Evolutionary conservation across 2,888 invertebrate species (phyloP).

Genomic region (Cephus sareptanus): DNA sequence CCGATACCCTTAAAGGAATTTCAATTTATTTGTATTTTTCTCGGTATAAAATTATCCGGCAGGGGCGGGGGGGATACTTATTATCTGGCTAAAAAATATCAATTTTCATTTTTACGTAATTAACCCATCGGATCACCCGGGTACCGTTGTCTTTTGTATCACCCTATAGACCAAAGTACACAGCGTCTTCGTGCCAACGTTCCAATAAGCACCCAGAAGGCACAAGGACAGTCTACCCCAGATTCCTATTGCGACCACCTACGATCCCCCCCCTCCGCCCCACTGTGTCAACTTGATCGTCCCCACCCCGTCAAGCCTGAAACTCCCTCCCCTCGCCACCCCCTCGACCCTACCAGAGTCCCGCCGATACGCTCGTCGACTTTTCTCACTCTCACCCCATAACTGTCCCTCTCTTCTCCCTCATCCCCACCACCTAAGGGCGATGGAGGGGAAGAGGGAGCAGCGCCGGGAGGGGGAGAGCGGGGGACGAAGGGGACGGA

Average conservation of each 20-base stretch:
- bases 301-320: conserved; percentile 5
- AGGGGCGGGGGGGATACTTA: too few species aligned
- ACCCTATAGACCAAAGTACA: conserved; percentile 49
- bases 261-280: conserved; percentile 28
- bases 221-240: conserved; percentile 64
- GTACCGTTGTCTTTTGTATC: conserved; percentile 27
- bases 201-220: conserved; percentile 61
- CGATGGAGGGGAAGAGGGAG: not conserved
- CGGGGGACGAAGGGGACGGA: too few species aligned
- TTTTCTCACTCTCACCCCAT: conserved; percentile 10
- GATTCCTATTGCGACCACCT: conserved; percentile 62
- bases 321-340: conserved; percentile 4
- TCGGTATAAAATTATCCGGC: too few species aligned
- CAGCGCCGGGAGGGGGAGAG: too few species aligned
- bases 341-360: not conserved
- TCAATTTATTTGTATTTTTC: too few species aligned
- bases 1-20: too few species aligned
- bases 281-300: not conserved
- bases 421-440: conserved; percentile 12
- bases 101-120: too few species aligned
- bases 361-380: too few species aligned
- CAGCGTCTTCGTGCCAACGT: conserved; percentile 62
- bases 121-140: too few species aligned
- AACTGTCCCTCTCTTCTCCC: conserved; percentile 12
- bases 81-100: too few species aligned